A percentile compares a stretch with the other conserved stretches of the same genome.
phyloP scores from a whole-genome alignment of 2,888 invertebrate genomes.

The Tipula unca region DNA sequence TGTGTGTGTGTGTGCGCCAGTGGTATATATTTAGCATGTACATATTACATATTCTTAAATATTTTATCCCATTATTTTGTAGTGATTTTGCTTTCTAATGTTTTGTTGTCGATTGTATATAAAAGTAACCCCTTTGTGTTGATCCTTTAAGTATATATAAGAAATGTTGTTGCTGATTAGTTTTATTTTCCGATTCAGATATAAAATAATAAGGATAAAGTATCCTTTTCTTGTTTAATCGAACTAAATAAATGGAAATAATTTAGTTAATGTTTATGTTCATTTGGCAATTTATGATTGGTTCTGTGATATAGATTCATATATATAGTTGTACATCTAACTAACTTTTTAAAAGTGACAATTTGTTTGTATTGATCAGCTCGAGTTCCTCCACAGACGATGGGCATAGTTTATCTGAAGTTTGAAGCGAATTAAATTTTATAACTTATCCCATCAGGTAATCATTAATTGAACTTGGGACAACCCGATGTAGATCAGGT shows the following conservation, averaged over 20 bases:
- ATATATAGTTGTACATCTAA: too few relatives aligned
- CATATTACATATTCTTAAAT: background rate
- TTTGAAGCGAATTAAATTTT: too few relatives aligned
- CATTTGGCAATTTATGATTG: background rate
- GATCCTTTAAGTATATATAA: too few relatives aligned
- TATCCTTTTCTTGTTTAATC: background rate
- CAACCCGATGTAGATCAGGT: too few relatives aligned
- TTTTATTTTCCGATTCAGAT: conserved; percentile 8
- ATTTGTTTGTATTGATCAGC: too few relatives aligned
- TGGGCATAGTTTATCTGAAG: too few relatives aligned
- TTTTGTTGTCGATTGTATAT: background rate
- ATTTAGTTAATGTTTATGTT: conserved; percentile 2
- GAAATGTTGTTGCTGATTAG: conserved; percentile 3
- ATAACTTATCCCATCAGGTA: too few relatives aligned
- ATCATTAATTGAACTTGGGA: too few relatives aligned
- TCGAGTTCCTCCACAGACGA: too few relatives aligned
- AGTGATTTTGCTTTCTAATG: background rate
- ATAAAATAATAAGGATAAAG: background rate
- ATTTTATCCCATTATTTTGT: background rate
- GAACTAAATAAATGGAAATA: conserved; percentile 8
- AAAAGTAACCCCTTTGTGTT: background rate
- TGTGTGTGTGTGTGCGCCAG: too few relatives aligned
- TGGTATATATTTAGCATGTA: background rate
- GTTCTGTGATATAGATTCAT: background rate
- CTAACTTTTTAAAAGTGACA: too few relatives aligned